These are phyloP conservation scores for Dicentrarchus labrax DNA, from an alignment of 2,113 vertebrate species.

Conservation along the genomic window DNA sequence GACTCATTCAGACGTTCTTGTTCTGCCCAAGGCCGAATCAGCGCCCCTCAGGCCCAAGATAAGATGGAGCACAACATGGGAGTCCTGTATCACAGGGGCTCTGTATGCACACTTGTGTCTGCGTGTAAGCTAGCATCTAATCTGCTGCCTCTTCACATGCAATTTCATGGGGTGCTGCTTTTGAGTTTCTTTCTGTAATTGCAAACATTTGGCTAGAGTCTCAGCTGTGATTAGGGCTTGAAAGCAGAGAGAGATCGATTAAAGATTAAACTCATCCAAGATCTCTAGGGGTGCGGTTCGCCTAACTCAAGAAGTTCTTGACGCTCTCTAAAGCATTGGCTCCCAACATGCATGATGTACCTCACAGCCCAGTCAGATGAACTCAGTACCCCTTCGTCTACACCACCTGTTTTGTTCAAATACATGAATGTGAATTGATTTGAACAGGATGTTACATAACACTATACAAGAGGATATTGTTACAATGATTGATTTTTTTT, in stretches of 20 bases:
- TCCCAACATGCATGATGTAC: not conserved
- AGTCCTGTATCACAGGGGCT: not conserved
- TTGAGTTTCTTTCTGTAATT: not conserved
- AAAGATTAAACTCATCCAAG: not conserved
- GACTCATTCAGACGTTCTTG: conserved; percentile 11
- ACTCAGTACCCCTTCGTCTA: not conserved
- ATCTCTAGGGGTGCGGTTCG: not conserved
- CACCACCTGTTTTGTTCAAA: not conserved
- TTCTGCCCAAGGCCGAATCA: not conserved
- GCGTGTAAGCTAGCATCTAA: not conserved
- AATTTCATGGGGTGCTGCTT: not conserved
- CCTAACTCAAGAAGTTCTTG: not conserved
- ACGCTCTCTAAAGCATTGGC: not conserved
- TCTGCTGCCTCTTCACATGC: not conserved
- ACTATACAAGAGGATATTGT: too few relatives aligned
- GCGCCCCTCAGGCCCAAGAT: not conserved
- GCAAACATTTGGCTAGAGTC: not conserved
- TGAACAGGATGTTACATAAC: too few relatives aligned
- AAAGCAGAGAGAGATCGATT: not conserved
- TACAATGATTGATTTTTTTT: too few relatives aligned
- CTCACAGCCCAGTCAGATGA: not conserved
- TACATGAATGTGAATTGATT: not conserved
- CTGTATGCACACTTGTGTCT: not conserved
- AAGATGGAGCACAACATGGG: not conserved
- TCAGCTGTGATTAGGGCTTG: not conserved